Base-by-base conservation (phyloP, 2,888 invertebrate genomes). In the Caenorhabditis sp. region DNA sequence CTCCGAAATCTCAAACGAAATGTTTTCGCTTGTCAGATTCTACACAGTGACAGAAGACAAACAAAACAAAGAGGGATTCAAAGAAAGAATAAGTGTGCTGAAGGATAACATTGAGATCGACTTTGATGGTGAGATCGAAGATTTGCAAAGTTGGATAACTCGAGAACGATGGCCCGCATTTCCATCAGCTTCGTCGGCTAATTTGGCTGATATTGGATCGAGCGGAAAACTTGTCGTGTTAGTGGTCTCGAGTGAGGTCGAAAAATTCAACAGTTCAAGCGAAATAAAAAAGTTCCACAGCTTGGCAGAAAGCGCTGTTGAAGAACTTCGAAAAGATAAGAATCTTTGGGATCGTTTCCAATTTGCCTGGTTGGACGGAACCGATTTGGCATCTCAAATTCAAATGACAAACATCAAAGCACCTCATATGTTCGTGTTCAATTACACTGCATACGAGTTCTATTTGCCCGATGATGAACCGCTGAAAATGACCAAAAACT, bases 381-480 rank as follows among this genome's bases (percentile, higher is more conserved):
- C 93, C 2, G 94, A 95, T 64, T 90, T 97, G 77, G 95, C 94
- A 14, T 96, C 95, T 89, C 94, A 93, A 66, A 95, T 97, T 84
- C 95, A 94, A 14, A 94, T 97, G 93, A 92, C 92, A 74, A 92
- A 93, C 76, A 89, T 95, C 81, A 92, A 93, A 0, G 90, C 94
- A 31, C 96, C 97, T 0, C 93, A 93, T 89, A 89, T 97, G 64
- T 90, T 97, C 63, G 94, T 97, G 0, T 91, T 97, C 62, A 95
- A 97, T 89, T 93, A 95, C 0, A 93, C 93, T 17, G 94, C 95
- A 1, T 93, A 93, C 88, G 93, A 95, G 87, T 95, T 95, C 89
- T 95, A 95, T 88, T 91, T 96, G 86, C 94, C 95, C 31, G 93
- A 93, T 84, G 93, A 94, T 86, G 86, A 87, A 24, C 92, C 94